These are phyloP conservation scores for Hippocampus comes DNA, from an alignment of 2,113 vertebrate genomes.

Conservation along the genomic window DNA sequence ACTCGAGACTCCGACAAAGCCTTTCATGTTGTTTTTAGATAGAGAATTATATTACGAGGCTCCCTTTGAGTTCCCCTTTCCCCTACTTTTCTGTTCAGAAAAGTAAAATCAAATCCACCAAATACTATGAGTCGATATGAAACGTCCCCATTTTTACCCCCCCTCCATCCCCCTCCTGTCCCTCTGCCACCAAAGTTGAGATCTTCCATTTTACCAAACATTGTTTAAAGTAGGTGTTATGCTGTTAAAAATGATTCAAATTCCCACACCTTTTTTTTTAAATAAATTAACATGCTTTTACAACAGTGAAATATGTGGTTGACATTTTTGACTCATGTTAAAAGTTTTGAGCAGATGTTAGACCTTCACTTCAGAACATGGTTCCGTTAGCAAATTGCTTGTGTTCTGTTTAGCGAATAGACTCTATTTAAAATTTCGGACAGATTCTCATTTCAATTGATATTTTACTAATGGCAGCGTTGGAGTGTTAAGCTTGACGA, in stretches of 20 bases:
- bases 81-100: not conserved
- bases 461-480: not conserved
- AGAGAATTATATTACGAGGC: constrained; percentile 13
- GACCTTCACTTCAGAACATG: not conserved
- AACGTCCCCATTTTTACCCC: not conserved
- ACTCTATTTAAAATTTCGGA: not conserved
- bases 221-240: too few species aligned
- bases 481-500: not conserved
- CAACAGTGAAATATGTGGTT: too few species aligned
- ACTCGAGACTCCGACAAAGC: constrained; percentile 27
- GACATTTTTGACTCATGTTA: too few species aligned
- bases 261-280: too few species aligned
- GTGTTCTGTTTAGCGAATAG: not conserved
- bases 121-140: not conserved
- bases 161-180: too few species aligned
- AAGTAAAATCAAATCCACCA: not conserved
- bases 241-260: too few species aligned
- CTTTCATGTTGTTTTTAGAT: constrained; percentile 19
- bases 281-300: too few species aligned
- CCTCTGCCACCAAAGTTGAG: too few species aligned
- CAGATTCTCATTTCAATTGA: not conserved
- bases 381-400: not conserved
- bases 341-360: not conserved
- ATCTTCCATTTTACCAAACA: too few species aligned
- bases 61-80: constrained; percentile 4